Percentiles rank a stretch among this genome's conserved stretches.
Evolutionary conservation across 1,140 invertebrate species (phyloP).

Genomic region (Cotesia glomerata): DNA sequence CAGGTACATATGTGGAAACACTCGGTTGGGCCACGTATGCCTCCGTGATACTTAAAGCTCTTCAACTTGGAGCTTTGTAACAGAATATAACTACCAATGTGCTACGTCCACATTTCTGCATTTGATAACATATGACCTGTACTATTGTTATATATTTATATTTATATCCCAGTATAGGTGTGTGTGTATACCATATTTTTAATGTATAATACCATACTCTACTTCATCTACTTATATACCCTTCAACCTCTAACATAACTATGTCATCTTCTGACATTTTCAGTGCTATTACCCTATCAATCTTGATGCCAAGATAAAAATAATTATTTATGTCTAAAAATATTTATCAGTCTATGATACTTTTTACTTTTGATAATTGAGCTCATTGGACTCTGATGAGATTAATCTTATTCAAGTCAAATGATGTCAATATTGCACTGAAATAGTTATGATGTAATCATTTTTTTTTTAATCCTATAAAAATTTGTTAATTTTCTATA

Average conservation of each 20-base stretch:
- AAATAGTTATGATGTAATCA: too few species aligned
- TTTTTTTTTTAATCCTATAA: too few species aligned
- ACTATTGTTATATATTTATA: conserved; percentile 4
- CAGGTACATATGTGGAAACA: conserved; percentile 55
- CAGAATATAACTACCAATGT: conserved; percentile 24
- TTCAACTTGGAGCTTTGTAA: conserved; percentile 13
- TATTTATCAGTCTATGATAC: too few species aligned
- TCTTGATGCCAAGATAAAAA: too few species aligned
- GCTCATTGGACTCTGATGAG: too few species aligned
- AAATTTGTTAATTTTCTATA: too few species aligned
- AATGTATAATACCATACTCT: background rate
- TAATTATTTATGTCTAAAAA: too few species aligned
- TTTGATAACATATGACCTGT: conserved; percentile 1
- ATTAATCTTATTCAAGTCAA: too few species aligned
- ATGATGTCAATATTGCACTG: too few species aligned
- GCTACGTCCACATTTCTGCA: conserved; percentile 31
- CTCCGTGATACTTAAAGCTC: conserved; percentile 18
- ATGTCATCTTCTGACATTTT: conserved; percentile 15
- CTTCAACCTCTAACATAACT: conserved; percentile 18
- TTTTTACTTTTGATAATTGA: too few species aligned
- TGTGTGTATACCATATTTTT: background rate
- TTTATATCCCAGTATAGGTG: background rate
- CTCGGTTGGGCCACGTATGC: conserved; percentile 62
- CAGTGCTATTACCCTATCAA: background rate
- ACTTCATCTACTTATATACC: background rate